Evolutionary conservation across 2,113 vertebrate genomes (phyloP).

Genomic region (Eonycteris spelaea): DNA sequence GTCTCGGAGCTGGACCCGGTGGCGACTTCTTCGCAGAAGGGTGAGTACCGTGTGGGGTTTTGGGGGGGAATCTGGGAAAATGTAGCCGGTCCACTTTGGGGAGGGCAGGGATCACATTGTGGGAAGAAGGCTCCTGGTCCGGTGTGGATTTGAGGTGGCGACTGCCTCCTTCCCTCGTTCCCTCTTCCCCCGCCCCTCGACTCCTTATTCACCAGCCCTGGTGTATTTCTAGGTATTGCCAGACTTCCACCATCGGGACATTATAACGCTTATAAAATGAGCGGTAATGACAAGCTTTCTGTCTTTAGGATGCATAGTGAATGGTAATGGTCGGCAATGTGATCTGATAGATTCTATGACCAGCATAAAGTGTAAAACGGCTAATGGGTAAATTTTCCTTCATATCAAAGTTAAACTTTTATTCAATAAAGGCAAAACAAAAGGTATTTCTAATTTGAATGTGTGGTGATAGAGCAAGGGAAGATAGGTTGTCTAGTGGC

Average conservation of each 20-base stretch:
- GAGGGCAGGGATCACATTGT: constrained; percentile 30
- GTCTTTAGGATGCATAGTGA: constrained; percentile 56
- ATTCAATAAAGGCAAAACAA: constrained; percentile 45
- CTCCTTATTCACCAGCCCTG: constrained; percentile 42
- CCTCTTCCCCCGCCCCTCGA: background rate
- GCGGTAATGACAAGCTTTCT: constrained; percentile 48
- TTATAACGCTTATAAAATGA: constrained; percentile 47
- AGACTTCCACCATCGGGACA: constrained; percentile 44
- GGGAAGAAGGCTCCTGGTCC: constrained; percentile 52
- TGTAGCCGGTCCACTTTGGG: background rate
- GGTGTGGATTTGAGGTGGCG: constrained; percentile 52
- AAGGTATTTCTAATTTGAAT: constrained; percentile 50
- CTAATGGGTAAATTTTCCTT: constrained; percentile 33
- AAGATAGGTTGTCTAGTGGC: constrained; percentile 26
- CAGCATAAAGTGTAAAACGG: constrained; percentile 46
- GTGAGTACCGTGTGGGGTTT: constrained; percentile 74
- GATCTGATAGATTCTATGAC: constrained; percentile 23
- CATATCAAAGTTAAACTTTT: constrained; percentile 70
- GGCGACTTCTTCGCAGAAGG: constrained; percentile 73
- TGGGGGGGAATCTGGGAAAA: background rate
- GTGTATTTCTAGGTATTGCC: constrained; percentile 70
- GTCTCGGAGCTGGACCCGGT: constrained; percentile 73
- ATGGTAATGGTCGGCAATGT: constrained; percentile 1
- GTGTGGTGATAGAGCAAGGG: background rate
- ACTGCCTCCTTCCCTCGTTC: constrained; percentile 20